Evolutionary conservation across 2,113 vertebrate genomes (phyloP), one percentile per base, ranked within the genome.

Genomic region (Lepisosteus osseus): DNA sequence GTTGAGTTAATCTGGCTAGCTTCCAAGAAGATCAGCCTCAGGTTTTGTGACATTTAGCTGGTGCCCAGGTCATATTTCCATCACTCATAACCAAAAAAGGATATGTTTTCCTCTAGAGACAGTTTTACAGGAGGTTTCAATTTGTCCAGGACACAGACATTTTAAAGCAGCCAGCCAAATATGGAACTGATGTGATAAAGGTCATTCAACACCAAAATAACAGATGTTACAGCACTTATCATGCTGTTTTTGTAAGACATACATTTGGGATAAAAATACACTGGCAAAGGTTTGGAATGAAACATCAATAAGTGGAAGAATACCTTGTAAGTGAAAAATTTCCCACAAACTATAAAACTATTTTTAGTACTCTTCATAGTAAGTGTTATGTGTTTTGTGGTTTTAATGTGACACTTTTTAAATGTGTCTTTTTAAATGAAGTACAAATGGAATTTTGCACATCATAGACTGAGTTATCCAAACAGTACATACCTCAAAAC

Each of bases 11-110:
- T 9, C 47, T 51, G 47, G 47, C 47, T 51, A 9, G 5, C 9
- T 51, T 51, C 47, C 72, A 72, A 42, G 45, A 4, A 6, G 73
- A 79, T 77, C 70, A 59, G 40, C 65, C 79, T 80, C 71, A 57
- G 9, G 43, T 84, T 79, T 76, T 69, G 70, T 84, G 74, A 71
- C 65, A 75, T 85, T 84, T 78, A 71, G 63, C 12, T 79, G 43
- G 29, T 78, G 80, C 65, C 68, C 65, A 78, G 72, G 74, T 82
- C 71, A 79, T 54, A 51, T 70, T 74, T 61, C 68, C 63, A 66
- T 73, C 74, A 74, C 13, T 75, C 71, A 65, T 0, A 67, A 59
- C 41, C 76, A 74, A 73, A 62, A 79, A 77, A 80, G 64, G 47
- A 12, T 65, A 7, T 54, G 40, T 72, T 70, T 69, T 78, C 41